Conservation (phyloP, 2,888 invertebrate species). For the Rambutsinella grinnellia region DNA sequence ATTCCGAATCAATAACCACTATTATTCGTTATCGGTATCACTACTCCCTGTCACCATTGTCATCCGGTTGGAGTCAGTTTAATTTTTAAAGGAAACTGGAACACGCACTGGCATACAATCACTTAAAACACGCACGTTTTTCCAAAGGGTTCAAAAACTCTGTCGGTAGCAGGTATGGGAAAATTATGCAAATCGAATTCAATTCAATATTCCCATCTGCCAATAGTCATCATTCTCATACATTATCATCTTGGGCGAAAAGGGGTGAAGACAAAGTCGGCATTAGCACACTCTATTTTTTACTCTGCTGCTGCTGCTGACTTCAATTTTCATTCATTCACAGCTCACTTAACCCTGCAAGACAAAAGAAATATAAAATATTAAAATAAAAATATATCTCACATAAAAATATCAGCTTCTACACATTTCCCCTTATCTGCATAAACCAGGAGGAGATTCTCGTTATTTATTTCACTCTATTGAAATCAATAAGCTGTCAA, state of each 20-base stretch:
- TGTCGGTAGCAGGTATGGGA: conserved; percentile 39
- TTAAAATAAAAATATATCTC: conserved; percentile 34
- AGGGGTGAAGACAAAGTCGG: background rate
- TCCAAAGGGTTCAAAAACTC: background rate
- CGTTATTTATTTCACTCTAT: conserved; percentile 25
- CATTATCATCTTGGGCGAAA: too few species aligned
- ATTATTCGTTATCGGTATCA: conserved; percentile 15
- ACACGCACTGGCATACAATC: conserved; percentile 12
- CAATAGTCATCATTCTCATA: conserved; percentile 42
- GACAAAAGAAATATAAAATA: conserved; percentile 51
- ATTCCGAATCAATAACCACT: too few species aligned
- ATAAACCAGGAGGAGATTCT: too few species aligned
- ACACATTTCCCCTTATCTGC: conserved; percentile 18
- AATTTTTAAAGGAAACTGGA: conserved; percentile 4
- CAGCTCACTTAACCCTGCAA: conserved; percentile 49
- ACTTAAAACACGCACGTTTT: conserved; percentile 4
- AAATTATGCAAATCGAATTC: conserved; percentile 49
- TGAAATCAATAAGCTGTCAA: conserved; percentile 56
- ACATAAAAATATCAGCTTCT: conserved; percentile 14
- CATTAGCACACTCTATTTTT: background rate
- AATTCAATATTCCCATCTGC: conserved; percentile 49
- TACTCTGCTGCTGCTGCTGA: conserved; percentile 16
- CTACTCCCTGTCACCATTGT: conserved; percentile 3
- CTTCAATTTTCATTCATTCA: conserved; percentile 36
- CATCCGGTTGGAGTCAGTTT: background rate